Evolutionary conservation across 2,113 vertebrate species (phyloP), one percentile per base, ranked within the genome.

Genomic region (Hydropotes inermis): DNA sequence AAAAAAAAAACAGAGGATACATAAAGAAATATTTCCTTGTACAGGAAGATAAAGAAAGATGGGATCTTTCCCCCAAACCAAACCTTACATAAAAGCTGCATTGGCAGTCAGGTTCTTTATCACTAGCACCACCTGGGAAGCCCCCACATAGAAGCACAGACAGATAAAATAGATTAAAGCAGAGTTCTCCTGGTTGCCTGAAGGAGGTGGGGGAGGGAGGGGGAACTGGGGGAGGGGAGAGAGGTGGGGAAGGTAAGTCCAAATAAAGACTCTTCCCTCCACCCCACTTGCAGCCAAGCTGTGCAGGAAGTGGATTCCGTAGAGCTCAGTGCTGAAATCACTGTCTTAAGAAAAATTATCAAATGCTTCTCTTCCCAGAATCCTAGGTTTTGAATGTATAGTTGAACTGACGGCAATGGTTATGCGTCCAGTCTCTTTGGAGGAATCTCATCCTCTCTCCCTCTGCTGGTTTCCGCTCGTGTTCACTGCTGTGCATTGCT

Each of bases 1-100:
- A 28, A 25, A 39, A 39, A 74, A 57, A 76, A 74, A 87, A 60
- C 67, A 82, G 89, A 87, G 87, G 47, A 85, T 33, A 61, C 23
- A 79, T 27, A 47, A 55, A 67, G 54, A 58, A 45, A 83, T 82
- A 61, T 45, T 81, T 67, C 50, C 36, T n/a, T 36, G 23, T 52
- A 2, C 47, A 83, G 84, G 39, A 52, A 30, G 57, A 86, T 1
- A 50, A 23, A 60, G 50, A 83, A 67, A 61, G 27, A 87, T n/a
- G 25, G 52, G 13, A 52, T 13, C 9, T 6, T 94, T 82, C 1
- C 39, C 50, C 76, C 39, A 82, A 47, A 67, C 23, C 58, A 89
- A 64, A 67, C 13, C 39, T 57, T 57, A 52, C 10, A 54, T 58
- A 58, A 84, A 91, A 67, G 33, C 7, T 12, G 67, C 67, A 5